phyloP scores from a whole-genome alignment of 2,888 invertebrate genomes.

The Acronicta alni region DNA sequence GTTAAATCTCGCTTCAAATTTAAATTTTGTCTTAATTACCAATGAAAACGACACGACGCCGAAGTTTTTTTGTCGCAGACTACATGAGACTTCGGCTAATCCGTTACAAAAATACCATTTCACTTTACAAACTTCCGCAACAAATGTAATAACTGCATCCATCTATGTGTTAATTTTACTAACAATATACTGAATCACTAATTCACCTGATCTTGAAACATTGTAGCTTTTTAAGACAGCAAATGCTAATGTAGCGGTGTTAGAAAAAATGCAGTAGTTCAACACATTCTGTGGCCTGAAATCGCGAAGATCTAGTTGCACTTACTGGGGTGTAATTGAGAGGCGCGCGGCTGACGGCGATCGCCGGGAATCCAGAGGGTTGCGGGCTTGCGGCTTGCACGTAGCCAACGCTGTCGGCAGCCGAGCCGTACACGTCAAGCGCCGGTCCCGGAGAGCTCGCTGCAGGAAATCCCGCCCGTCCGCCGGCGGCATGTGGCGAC shows the following conservation, averaged over 20 bases:
- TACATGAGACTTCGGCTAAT: neutral
- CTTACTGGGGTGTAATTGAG: conserved; percentile 98
- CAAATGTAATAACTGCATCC: conserved; percentile 35
- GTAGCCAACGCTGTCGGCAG: conserved; percentile 96
- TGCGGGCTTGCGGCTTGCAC: conserved; percentile 99
- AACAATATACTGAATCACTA: conserved; percentile 17
- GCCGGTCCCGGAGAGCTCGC: conserved; percentile 97
- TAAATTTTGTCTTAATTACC: conserved; percentile 9
- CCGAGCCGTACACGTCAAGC: conserved; percentile 98
- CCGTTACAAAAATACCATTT: conserved; percentile 20
- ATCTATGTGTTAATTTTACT: conserved; percentile 13
- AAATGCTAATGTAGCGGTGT: too few species aligned
- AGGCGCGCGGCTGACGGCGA: conserved; percentile 97
- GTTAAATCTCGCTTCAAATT: conserved; percentile 21
- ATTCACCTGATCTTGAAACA: conserved; percentile 1
- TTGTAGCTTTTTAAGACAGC: too few species aligned
- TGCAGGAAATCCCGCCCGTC: conserved; percentile 95
- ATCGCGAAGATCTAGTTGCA: conserved; percentile 21
- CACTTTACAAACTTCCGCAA: conserved; percentile 31
- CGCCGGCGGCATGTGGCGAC: conserved; percentile 93
- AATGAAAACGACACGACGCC: conserved; percentile 17
- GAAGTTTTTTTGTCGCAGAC: conserved; percentile 11
- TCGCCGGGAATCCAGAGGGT: conserved; percentile 98
- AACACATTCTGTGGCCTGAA: neutral
- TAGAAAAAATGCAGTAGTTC: too few species aligned